Conservation (phyloP, 2,797 vertebrate genomes). For the Megalops cyprinoides region DNA sequence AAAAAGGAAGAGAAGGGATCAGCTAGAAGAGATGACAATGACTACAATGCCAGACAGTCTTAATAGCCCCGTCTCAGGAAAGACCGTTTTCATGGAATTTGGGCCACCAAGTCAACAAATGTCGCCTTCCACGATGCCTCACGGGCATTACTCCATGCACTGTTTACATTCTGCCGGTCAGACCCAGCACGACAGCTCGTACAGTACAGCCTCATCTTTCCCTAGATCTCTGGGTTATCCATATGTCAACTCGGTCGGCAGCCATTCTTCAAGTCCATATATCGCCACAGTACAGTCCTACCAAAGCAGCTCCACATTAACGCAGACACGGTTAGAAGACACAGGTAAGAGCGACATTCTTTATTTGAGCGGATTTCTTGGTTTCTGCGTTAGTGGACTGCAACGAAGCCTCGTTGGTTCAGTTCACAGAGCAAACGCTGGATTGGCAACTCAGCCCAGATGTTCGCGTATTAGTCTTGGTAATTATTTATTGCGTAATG, state of each 20-base stretch:
- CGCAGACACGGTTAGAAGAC: constrained; percentile 95
- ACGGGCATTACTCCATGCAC: constrained; percentile 99
- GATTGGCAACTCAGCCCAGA: constrained; percentile 82
- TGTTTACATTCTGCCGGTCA: constrained; percentile 97
- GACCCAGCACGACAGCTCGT: constrained; percentile 93
- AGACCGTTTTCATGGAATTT: constrained; percentile 99
- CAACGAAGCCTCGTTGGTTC: constrained; percentile 59
- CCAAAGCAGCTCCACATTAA: constrained; percentile 91
- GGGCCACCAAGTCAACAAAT: constrained; percentile 99
- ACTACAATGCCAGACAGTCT: constrained; percentile 99
- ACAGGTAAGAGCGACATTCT: constrained; percentile 80
- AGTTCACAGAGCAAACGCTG: constrained; percentile 67
- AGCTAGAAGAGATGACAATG: constrained; percentile 99
- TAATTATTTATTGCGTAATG: constrained; percentile 86
- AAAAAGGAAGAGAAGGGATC: constrained; percentile 74
- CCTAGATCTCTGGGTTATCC: constrained; percentile 96
- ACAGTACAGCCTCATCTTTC: constrained; percentile 95
- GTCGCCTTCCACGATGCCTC: constrained; percentile 98
- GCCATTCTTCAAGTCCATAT: constrained; percentile 95
- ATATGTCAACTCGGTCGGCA: constrained; percentile 97
- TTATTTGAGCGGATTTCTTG: constrained; percentile 40
- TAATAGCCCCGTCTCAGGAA: constrained; percentile 97
- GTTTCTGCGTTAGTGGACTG: constrained; percentile 56
- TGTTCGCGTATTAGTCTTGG: constrained; percentile 91
- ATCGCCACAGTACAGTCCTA: constrained; percentile 96